Evolutionary conservation across 2,797 vertebrate species (phyloP), one percentile per base, ranked within the genome.

Genomic region (Pogonophryne albipinna): DNA sequence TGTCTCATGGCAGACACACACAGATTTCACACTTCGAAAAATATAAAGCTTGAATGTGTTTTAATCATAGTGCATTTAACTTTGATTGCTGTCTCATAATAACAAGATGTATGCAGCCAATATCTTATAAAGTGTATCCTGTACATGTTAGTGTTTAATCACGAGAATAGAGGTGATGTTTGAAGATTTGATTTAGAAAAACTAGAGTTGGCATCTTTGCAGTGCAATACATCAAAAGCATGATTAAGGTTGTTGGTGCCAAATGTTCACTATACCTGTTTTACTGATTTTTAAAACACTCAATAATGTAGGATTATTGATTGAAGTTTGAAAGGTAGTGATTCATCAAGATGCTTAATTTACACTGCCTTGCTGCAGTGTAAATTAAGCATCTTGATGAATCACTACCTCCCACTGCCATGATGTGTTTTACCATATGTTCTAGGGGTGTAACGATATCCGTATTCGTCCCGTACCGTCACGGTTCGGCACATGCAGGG

Each of bases 31-130:
- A 90, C 80, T 70, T 78, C 53, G 6, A 75, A 91, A 83, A 85
- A 80, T 67, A 79, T 78, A 85, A 84, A 85, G 71, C 76, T 68
- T 71, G 73, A 82, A 85, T 73, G 79, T 87, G 67, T 87, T 90
- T 86, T 91, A 92, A 90, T 91, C 84, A 89, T 78, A 78, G 67
- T 64, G 74, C 63, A 64, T 91, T 91, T 86, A 81, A 77, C 71
- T 83, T 83, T 83, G 67, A 89, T 89, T 83, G 67, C 74, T 72
- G 10, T 69, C 56, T 87, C 62, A 63, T 85, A 87, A 89, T 85
- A 46, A 44, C 63, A 60, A 71, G 85, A 79, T 83, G 88, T 82
- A 77, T 64, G 72, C 67, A 19, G 76, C 59, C 51, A 66, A 86
- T 66, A 70, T 74, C 75, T 76, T 53, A 73, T 76, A 76, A 85